A percentile compares a stretch with the other conserved stretches of the same genome.
phyloP scores from a whole-genome alignment of 2,113 vertebrate species.

The Eulemur macaco region DNA sequence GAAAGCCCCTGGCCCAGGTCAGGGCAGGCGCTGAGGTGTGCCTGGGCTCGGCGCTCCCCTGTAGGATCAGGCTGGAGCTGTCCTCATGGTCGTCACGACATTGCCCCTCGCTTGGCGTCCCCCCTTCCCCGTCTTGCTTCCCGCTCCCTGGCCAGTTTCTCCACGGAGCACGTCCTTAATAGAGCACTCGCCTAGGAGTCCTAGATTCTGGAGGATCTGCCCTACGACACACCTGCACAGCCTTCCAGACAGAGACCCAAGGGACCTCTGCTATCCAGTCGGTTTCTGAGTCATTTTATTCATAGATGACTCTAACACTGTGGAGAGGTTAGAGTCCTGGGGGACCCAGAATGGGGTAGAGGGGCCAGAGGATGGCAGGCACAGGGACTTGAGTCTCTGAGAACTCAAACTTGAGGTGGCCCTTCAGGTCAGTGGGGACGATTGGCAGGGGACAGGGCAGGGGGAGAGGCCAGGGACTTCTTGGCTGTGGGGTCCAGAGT shows the following conservation, averaged over 20 bases:
- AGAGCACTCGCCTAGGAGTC: too few species aligned
- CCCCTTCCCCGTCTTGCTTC: too few species aligned
- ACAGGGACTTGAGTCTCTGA: neutral
- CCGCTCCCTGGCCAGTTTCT: neutral
- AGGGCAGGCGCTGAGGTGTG: too few species aligned
- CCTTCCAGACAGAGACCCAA: neutral
- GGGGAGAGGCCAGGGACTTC: neutral
- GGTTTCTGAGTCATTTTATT: neutral
- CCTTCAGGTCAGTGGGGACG: neutral
- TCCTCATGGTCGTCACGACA: neutral
- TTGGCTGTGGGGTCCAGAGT: rapidly evolving
- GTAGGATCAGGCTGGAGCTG: neutral
- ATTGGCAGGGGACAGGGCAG: rapidly evolving
- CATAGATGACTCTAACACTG: neutral
- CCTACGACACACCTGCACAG: neutral
- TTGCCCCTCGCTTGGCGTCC: neutral
- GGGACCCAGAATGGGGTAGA: neutral
- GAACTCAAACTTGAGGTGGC: too few species aligned
- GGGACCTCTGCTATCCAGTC: rapidly evolving
- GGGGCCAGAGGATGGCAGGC: neutral
- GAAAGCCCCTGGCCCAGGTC: neutral
- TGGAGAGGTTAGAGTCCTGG: neutral
- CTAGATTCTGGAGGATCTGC: neutral
- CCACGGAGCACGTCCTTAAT: too few species aligned
- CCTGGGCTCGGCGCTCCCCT: neutral